phyloP scores from a whole-genome alignment of 2,113 vertebrate genomes.

The Galeopterus variegatus region DNA sequence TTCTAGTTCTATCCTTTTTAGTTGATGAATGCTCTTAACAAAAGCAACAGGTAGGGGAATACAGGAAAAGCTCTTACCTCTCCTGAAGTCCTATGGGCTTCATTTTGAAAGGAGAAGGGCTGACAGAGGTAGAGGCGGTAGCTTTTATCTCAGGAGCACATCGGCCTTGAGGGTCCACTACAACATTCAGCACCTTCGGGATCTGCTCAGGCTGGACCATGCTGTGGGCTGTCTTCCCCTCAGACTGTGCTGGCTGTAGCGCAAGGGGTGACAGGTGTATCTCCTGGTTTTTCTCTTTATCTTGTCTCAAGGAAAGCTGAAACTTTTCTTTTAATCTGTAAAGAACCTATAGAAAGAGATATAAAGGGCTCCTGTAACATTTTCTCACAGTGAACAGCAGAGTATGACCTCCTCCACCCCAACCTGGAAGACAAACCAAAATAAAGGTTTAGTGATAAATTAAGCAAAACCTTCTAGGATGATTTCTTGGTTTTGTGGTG shows the following conservation, averaged over 20 bases:
- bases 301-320: slow-evolving; percentile 92
- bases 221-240: slow-evolving; percentile 90
- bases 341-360: slow-evolving; percentile 92
- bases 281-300: slow-evolving; percentile 93
- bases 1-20: background rate
- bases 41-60: background rate
- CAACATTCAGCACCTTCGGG: slow-evolving; percentile 89
- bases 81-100: slow-evolving; percentile 97
- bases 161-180: slow-evolving; percentile 89
- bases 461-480: slow-evolving; percentile 54
- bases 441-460: background rate
- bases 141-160: slow-evolving; percentile 91
- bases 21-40: background rate
- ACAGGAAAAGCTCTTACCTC: slow-evolving; percentile 88
- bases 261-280: slow-evolving; percentile 90
- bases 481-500: slow-evolving; percentile 66
- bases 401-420: background rate
- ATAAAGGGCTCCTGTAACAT: slow-evolving; percentile 63
- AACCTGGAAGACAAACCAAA: background rate
- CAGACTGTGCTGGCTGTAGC: slow-evolving; percentile 87
- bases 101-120: slow-evolving; percentile 98
- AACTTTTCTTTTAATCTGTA: slow-evolving; percentile 96
- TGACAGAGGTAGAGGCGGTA: slow-evolving; percentile 88
- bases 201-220: slow-evolving; percentile 94
- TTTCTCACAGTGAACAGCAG: slow-evolving; percentile 67